Evolutionary conservation across 1,140 invertebrate genomes (phyloP).

Genomic region (Drosophila gunungcola): DNA sequence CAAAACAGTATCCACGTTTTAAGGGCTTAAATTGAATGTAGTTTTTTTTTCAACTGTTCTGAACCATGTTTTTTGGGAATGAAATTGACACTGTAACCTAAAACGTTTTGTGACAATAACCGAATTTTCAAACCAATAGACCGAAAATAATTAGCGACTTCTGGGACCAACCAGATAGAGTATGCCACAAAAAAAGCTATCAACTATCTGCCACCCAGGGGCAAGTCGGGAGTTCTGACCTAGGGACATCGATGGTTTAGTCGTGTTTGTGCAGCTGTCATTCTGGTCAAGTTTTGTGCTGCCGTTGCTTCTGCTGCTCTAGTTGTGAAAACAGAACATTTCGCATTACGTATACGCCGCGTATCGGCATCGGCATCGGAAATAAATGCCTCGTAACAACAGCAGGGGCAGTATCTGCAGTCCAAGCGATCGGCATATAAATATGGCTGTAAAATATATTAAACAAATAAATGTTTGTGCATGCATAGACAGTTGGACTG

Average conservation of each 20-base stretch:
- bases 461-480: constrained; percentile 57
- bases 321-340: constrained; percentile 17
- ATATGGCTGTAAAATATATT: constrained; percentile 52
- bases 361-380: constrained; percentile 30
- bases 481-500: constrained; percentile 20
- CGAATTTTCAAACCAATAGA: neutral
- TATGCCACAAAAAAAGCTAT: constrained; percentile 3
- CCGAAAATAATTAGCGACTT: neutral
- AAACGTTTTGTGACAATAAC: neutral
- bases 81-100: no score
- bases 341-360: constrained; percentile 46
- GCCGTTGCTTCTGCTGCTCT: constrained; percentile 5
- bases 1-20: no score
- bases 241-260: constrained; percentile 34
- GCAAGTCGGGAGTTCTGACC: constrained; percentile 11
- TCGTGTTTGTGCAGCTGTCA: constrained; percentile 72
- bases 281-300: constrained; percentile 63
- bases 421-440: constrained; percentile 35
- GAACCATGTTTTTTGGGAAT: no score
- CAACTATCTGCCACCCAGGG: constrained; percentile 1
- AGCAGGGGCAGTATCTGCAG: neutral
- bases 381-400: constrained; percentile 31
- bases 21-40: no score
- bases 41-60: no score
- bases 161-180: neutral